Evolutionary conservation across 2,113 vertebrate species (phyloP).

Genomic region (Sapayoa aenigma): DNA sequence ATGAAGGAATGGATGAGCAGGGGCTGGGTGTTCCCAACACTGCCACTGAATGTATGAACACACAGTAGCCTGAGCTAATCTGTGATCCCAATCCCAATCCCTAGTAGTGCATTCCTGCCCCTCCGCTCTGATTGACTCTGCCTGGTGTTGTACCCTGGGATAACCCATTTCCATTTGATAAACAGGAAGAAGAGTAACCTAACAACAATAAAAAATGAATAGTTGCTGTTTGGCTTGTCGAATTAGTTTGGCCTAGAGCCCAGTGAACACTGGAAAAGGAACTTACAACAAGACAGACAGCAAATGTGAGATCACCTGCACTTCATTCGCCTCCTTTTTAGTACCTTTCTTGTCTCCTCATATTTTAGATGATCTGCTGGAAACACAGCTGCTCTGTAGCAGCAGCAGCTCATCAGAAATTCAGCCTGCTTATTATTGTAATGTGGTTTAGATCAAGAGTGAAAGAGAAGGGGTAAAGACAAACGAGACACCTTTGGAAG

Average conservation of each 20-base stretch:
- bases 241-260: constrained; percentile 12
- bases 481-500: not conserved
- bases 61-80: not conserved
- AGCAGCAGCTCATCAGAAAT: constrained; percentile 20
- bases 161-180: not conserved
- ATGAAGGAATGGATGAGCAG: not conserved
- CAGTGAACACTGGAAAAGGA: not conserved
- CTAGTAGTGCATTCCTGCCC: not conserved
- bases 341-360: not conserved
- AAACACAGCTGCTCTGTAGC: not conserved
- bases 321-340: not conserved
- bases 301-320: not conserved
- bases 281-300: not conserved
- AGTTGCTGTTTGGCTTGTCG: not conserved
- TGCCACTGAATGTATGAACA: not conserved
- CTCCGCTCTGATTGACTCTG: not conserved
- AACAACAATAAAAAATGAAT: not conserved
- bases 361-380: not conserved
- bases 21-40: not conserved
- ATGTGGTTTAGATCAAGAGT: constrained; percentile 12
- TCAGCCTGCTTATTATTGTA: constrained; percentile 22
- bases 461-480: not conserved
- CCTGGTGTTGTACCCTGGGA: not conserved
- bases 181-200: not conserved
- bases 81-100: not conserved